Evolutionary conservation across 2,888 invertebrate genomes (phyloP).

Genomic region (Brachypalpus laphriformis): DNA sequence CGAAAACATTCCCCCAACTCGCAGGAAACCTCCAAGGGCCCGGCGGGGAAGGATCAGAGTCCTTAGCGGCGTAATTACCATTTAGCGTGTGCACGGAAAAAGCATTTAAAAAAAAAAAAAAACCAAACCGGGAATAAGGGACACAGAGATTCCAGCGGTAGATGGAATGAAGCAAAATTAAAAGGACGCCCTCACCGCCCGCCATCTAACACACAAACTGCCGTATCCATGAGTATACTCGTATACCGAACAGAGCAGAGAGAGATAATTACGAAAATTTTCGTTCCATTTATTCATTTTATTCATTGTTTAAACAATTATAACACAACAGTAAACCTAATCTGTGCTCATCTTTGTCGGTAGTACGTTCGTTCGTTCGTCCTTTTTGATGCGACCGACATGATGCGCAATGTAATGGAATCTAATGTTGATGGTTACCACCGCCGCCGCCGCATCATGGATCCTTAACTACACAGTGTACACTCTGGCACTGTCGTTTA

Average conservation of each 20-base stretch:
- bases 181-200: slow-evolving; percentile 52
- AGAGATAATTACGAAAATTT: slow-evolving; percentile 72
- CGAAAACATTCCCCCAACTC: slow-evolving; percentile 47
- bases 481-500: slow-evolving; percentile 57
- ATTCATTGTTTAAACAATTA: slow-evolving; percentile 75
- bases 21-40: slow-evolving; percentile 40
- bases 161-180: slow-evolving; percentile 70
- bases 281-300: slow-evolving; percentile 74
- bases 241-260: slow-evolving; percentile 7
- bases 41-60: slow-evolving; percentile 42
- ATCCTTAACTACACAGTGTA: slow-evolving; percentile 53
- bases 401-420: slow-evolving; percentile 45
- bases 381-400: slow-evolving; percentile 37
- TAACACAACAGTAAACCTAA: slow-evolving; percentile 74
- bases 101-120: slow-evolving; percentile 54
- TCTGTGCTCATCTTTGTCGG: slow-evolving; percentile 70
- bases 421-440: slow-evolving; percentile 49
- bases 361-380: slow-evolving; percentile 41
- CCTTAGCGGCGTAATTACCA: slow-evolving; percentile 71
- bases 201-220: slow-evolving; percentile 6
- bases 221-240: no score
- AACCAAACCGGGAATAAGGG: slow-evolving; percentile 48
- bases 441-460: slow-evolving; percentile 42
- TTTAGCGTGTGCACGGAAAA: slow-evolving; percentile 70
- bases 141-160: slow-evolving; percentile 57